A percentile compares a stretch with the other conserved stretches of the same genome.
Conservation (phyloP, 1,140 invertebrate species). For the Camponotus vicinus region DNA sequence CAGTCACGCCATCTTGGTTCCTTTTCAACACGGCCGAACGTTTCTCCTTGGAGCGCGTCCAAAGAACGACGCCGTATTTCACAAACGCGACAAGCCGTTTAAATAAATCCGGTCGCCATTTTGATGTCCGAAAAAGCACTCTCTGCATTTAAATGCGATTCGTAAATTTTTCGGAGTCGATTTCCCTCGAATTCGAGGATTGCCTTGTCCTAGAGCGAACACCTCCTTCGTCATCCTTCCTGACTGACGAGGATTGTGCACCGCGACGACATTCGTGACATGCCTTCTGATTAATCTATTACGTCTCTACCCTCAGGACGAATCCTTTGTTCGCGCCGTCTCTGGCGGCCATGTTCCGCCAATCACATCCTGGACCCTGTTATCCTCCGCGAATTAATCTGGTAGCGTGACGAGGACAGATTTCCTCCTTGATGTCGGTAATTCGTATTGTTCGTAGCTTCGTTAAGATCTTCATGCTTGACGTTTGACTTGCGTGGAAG, state of each 20-base stretch:
- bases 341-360: slow-evolving; percentile 64
- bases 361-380: slow-evolving; percentile 61
- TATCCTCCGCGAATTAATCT: slow-evolving; percentile 67
- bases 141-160: slow-evolving; percentile 46
- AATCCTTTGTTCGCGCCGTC: slow-evolving; percentile 63
- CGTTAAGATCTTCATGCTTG: slow-evolving; percentile 35
- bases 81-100: slow-evolving; percentile 54
- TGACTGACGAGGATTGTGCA: slow-evolving; percentile 54
- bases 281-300: slow-evolving; percentile 73
- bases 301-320: slow-evolving; percentile 47
- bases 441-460: slow-evolving; percentile 31
- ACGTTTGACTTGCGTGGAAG: not conserved
- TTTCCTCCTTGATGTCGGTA: slow-evolving; percentile 42
- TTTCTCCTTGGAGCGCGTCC: slow-evolving; percentile 57
- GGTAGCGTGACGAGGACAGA: slow-evolving; percentile 43
- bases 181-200: slow-evolving; percentile 35
- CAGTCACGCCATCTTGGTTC: slow-evolving; percentile 61
- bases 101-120: slow-evolving; percentile 56
- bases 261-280: slow-evolving; percentile 49
- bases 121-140: slow-evolving; percentile 57
- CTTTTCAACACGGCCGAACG: slow-evolving; percentile 51
- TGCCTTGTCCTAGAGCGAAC: not conserved
- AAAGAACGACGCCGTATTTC: slow-evolving; percentile 54
- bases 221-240: not conserved
- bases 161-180: slow-evolving; percentile 56